These are phyloP conservation scores for Diplosoma virens DNA, from an alignment of 23 tunicate species.

Conservation along the genomic window DNA sequence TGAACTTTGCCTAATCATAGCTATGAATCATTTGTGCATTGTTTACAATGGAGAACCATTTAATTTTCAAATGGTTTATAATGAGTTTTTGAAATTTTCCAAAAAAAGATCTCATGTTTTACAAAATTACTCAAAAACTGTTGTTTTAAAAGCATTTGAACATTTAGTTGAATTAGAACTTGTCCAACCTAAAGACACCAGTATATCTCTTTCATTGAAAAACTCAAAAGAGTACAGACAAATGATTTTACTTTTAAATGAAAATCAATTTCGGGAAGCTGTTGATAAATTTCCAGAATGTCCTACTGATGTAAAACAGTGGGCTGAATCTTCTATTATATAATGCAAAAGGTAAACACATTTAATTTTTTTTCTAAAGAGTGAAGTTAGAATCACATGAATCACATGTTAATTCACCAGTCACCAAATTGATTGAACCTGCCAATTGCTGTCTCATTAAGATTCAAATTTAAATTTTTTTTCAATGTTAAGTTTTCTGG, in stretches of 20 bases:
- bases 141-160: conserved; percentile 74
- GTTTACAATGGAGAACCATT: conserved; percentile 57
- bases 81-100: conserved; percentile 77
- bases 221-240: conserved; percentile 65
- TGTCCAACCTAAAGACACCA: conserved; percentile 32
- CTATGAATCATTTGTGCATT: conserved; percentile 70
- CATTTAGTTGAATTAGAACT: conserved; percentile 71
- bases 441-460: too few relatives aligned
- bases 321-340: conserved; percentile 71
- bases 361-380: not conserved
- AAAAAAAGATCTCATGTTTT: conserved; percentile 61
- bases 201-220: conserved; percentile 1
- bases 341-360: too few relatives aligned
- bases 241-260: conserved; percentile 54
- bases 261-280: conserved; percentile 57
- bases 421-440: too few relatives aligned
- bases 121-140: conserved; percentile 59
- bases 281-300: conserved; percentile 62
- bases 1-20: conserved; percentile 73
- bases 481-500: too few relatives aligned
- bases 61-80: conserved; percentile 86
- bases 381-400: not conserved
- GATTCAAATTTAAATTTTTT: too few relatives aligned
- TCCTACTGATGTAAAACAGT: conserved; percentile 74
- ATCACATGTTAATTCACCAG: not conserved